Conservation (phyloP, 2,113 vertebrate species). For the Semnopithecus entellus region DNA sequence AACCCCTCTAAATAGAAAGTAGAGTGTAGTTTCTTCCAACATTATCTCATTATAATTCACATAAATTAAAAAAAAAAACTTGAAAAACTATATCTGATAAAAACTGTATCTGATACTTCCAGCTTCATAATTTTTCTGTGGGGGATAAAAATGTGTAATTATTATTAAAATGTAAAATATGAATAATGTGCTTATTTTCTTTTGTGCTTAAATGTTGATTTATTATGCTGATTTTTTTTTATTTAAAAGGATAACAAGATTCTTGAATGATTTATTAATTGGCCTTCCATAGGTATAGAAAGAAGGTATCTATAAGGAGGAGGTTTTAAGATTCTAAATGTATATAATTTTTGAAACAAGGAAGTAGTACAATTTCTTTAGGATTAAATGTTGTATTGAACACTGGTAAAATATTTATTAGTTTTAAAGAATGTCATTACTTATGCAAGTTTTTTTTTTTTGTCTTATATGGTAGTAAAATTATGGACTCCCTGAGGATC, state of each 20-base stretch:
- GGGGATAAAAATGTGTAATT: background rate
- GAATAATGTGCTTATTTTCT: background rate
- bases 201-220: slow-evolving; percentile 31
- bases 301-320: background rate
- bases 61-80: background rate
- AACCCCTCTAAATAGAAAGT: background rate
- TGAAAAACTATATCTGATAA: background rate
- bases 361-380: background rate
- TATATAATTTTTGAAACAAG: background rate
- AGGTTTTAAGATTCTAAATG: background rate
- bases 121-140: background rate
- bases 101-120: background rate
- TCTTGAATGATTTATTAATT: slow-evolving; percentile 14
- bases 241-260: background rate
- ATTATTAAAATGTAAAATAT: slow-evolving; percentile 28
- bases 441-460: background rate
- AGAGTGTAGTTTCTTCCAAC: background rate
- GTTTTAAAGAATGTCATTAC: background rate
- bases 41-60: background rate
- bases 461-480: background rate
- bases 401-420: background rate
- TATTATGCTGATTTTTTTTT: background rate
- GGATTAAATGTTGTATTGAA: background rate
- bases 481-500: background rate
- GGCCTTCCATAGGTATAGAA: background rate